phyloP scores from a whole-genome alignment of 2,113 vertebrate species.

The Pholis gunnellus region DNA sequence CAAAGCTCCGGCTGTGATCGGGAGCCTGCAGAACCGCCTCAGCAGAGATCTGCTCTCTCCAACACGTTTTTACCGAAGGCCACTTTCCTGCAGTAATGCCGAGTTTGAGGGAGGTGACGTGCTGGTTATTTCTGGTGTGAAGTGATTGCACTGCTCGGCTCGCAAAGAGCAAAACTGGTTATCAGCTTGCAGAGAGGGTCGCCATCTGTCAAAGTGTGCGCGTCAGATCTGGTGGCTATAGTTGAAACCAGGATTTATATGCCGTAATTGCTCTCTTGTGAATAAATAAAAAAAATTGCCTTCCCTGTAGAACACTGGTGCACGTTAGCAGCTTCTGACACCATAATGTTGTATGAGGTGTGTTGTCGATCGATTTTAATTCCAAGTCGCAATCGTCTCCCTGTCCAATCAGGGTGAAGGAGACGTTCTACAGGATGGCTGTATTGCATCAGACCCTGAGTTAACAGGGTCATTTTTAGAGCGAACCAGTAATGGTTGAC shows the following conservation, averaged over 20 bases:
- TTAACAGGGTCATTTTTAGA: neutral
- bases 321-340: slow-evolving; percentile 28
- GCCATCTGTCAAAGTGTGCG: slow-evolving; percentile 11
- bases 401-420: slow-evolving; percentile 35
- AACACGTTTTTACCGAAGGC: neutral
- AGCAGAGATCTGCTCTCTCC: slow-evolving; percentile 18
- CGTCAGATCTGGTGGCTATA: slow-evolving; percentile 1
- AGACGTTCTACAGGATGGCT: slow-evolving; percentile 21
- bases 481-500: neutral
- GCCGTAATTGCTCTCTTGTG: slow-evolving; percentile 11
- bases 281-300: neutral
- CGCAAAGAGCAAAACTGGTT: slow-evolving; percentile 13
- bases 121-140: slow-evolving; percentile 13
- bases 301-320: slow-evolving; percentile 22
- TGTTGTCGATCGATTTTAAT: slow-evolving; percentile 58
- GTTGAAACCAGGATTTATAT: slow-evolving; percentile 10
- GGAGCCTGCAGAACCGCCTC: slow-evolving; percentile 50
- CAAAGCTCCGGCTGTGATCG: slow-evolving; percentile 55
- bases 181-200: neutral
- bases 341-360: slow-evolving; percentile 16
- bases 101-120: slow-evolving; percentile 27
- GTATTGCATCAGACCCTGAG: slow-evolving; percentile 2
- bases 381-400: slow-evolving; percentile 32
- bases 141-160: neutral
- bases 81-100: slow-evolving; percentile 31